Evolutionary conservation across 1,140 invertebrate species (phyloP), one percentile per base, ranked within the genome.

Genomic region (Batillaria attramentaria): DNA sequence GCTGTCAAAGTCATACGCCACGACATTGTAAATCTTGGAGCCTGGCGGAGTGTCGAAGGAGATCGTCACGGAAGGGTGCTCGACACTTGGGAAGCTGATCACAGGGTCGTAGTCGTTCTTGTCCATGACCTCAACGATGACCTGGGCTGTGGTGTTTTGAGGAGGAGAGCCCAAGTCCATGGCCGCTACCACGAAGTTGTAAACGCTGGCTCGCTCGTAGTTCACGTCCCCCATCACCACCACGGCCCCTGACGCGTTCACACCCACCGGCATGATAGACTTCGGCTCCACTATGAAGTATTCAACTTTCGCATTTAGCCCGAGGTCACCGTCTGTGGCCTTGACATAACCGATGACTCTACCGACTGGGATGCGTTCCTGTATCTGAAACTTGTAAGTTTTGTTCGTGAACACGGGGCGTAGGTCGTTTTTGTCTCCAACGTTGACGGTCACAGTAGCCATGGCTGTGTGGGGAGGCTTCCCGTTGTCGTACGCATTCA

Each of bases 371-470:
- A 95, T 95, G 0, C 95, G 97, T 92, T 99, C 98, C 66, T 94
- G 90, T 0, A 99, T 94, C 0, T 94, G 94, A 41, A 98, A 94
- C 74, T 93, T 93, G 77, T 90, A 90, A 0, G 96, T 95, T 0
- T 95, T 93, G 39, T 96, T 96, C 37, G 96, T 91, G 87, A 98
- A 98, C 79, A 94, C 92, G 0, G 97, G 97, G 0, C 94, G 93
- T 87, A 98, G 97, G 90, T 99, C 98, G 91, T 99, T 99, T 90
- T 97, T 96, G 91, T 99, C 98, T 24, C 97, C 88, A 91, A 92
- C 65, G 91, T 91, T 73, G 3, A 99, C 93, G 1, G 92, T 92
- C 0, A 99, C 95, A 1, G 93, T 95, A 0, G 95, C 94, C 65
- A 96, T 92, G 0, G 94, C 93, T 24, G 93, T 95, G 8, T 95